Percentiles rank a stretch among this genome's conserved stretches.
These are phyloP conservation scores for Serinus canaria DNA, from an alignment of 2,113 vertebrate species.

Conservation along the genomic window DNA sequence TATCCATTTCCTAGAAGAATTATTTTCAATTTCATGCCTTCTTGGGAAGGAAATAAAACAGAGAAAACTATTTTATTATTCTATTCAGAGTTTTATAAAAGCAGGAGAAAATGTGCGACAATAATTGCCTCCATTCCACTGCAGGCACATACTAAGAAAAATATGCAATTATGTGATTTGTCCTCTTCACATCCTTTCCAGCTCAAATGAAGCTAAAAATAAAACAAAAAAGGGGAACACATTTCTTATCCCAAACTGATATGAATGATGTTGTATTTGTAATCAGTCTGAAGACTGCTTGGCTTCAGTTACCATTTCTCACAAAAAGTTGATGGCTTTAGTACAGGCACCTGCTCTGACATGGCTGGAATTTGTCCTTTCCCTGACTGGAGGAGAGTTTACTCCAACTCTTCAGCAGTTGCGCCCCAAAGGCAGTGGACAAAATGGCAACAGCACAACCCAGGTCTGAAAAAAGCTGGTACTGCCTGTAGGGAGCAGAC, in stretches of 20 bases:
- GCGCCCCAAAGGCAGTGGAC: not conserved
- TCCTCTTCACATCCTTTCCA: not conserved
- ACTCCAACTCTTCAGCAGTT: not conserved
- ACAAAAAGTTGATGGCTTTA: not conserved
- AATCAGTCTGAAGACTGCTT: not conserved
- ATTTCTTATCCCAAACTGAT: not conserved
- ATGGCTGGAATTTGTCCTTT: not conserved
- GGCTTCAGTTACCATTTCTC: not conserved
- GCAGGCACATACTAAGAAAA: not conserved
- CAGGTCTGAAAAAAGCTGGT: not conserved
- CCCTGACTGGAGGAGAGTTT: not conserved
- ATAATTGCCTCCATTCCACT: not conserved
- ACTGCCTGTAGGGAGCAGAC: not conserved
- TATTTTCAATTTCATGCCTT: conserved; percentile 5
- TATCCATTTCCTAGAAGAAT: not conserved
- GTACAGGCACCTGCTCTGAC: not conserved
- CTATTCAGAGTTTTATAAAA: not conserved
- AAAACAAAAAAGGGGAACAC: not conserved
- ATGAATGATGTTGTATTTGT: not conserved
- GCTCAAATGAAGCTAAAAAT: not conserved
- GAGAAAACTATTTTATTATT: not conserved
- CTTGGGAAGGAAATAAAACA: not conserved
- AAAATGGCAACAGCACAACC: not conserved
- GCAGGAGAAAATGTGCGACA: not conserved
- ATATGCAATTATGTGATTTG: not conserved